A percentile compares a stretch with the other conserved stretches of the same genome.
Conservation (phyloP, 2,797 vertebrate genomes). For the Mionectes olivaceus region DNA sequence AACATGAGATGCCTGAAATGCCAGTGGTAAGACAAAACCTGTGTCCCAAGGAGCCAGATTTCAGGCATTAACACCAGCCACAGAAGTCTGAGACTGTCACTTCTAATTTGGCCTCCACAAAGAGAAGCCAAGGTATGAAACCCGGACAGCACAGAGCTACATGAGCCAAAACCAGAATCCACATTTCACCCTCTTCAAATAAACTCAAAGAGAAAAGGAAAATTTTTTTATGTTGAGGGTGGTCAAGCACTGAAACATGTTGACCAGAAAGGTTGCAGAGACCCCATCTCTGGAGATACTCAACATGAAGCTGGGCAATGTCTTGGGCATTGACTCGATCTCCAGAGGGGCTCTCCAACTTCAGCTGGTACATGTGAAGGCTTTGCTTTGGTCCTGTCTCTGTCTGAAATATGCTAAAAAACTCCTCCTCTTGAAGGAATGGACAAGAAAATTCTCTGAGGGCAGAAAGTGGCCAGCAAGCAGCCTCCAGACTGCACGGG, state of each 20-base stretch:
- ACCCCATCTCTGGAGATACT: not conserved
- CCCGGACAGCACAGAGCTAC: not conserved
- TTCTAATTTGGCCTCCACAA: not conserved
- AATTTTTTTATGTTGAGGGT: not conserved
- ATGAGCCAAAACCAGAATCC: not conserved
- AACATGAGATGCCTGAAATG: not conserved
- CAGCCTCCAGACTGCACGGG: not conserved
- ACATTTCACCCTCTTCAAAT: not conserved
- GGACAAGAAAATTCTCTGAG: not conserved
- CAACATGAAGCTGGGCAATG: not conserved
- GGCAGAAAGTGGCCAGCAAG: not conserved
- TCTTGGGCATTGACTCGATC: not conserved
- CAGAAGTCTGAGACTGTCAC: not conserved
- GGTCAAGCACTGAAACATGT: not conserved
- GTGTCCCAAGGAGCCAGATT: not conserved
- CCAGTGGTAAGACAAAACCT: not conserved
- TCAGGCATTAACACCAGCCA: not conserved
- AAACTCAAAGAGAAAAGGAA: not conserved
- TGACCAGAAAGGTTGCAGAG: not conserved
- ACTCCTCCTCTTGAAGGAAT: not conserved
- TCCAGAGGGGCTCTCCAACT: not conserved
- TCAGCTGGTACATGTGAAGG: fast-evolving
- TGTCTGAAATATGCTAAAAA: not conserved
- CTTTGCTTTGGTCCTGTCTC: not conserved
- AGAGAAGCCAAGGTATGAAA: not conserved